Percentiles rank a stretch among this genome's conserved stretches.
These are phyloP conservation scores for Varecia variegata DNA, from an alignment of 2,797 vertebrate species.

Conservation along the genomic window DNA sequence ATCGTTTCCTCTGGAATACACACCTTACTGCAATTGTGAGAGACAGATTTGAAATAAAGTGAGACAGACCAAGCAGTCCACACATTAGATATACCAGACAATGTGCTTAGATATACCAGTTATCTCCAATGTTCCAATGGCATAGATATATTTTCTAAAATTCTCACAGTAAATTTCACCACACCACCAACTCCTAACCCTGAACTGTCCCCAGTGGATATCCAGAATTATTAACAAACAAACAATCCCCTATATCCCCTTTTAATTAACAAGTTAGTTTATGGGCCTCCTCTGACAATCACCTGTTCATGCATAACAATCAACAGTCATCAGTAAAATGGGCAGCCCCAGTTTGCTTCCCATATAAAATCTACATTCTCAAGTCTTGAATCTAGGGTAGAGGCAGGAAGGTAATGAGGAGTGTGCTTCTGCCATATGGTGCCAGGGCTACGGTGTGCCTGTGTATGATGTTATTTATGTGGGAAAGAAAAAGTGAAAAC, in stretches of 20 bases:
- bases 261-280: background rate
- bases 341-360: background rate
- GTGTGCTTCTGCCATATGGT: background rate
- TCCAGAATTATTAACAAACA: background rate
- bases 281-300: background rate
- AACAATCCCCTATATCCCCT: background rate
- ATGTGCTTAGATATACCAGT: background rate
- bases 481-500: background rate
- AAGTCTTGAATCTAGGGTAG: background rate
- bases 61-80: background rate
- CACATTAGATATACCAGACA: background rate
- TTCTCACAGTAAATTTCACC: background rate
- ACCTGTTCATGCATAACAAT: background rate
- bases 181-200: background rate
- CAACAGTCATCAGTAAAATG: background rate
- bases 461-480: background rate
- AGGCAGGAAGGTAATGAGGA: background rate
- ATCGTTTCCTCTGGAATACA: background rate
- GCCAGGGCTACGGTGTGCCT: background rate
- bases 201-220: background rate
- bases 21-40: background rate
- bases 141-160: background rate
- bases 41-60: background rate
- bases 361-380: background rate
- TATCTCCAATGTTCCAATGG: background rate